phyloP scores from a whole-genome alignment of 2,797 vertebrate species.

The Sitta carolinensis region DNA sequence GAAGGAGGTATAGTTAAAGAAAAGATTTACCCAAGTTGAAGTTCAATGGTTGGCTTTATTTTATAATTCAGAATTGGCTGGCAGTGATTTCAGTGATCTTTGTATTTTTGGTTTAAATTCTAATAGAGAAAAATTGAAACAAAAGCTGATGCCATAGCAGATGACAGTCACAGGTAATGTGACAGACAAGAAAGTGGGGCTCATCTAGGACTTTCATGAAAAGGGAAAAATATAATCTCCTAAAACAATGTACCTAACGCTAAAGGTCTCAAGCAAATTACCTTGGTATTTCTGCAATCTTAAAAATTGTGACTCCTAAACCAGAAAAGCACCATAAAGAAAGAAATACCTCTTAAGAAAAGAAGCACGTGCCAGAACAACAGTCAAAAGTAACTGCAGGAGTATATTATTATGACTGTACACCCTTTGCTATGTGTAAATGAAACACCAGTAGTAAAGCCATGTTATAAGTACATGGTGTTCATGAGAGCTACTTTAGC shows the following conservation, averaged over 20 bases:
- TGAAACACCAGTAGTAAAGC: neutral
- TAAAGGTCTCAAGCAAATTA: neutral
- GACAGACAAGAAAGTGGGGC: neutral
- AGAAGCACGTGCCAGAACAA: neutral
- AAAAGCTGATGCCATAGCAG: neutral
- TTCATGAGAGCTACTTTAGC: neutral
- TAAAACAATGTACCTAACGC: neutral
- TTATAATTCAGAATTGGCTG: neutral
- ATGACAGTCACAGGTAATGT: neutral
- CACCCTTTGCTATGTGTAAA: neutral
- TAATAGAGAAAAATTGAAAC: neutral
- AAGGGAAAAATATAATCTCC: neutral
- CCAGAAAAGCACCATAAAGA: neutral
- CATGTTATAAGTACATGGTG: accelerated
- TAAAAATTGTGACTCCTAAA: neutral
- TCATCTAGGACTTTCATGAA: neutral
- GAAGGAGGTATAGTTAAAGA: neutral
- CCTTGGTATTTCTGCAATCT: neutral
- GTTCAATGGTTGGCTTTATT: neutral
- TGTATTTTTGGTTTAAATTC: neutral
- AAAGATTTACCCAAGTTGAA: neutral
- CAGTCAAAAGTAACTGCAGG: neutral
- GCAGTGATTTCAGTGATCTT: neutral
- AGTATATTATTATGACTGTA: neutral
- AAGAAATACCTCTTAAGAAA: neutral